These are phyloP conservation scores for Drosophila repletoides DNA, from an alignment of 1,140 invertebrate species.

Conservation along the genomic window DNA sequence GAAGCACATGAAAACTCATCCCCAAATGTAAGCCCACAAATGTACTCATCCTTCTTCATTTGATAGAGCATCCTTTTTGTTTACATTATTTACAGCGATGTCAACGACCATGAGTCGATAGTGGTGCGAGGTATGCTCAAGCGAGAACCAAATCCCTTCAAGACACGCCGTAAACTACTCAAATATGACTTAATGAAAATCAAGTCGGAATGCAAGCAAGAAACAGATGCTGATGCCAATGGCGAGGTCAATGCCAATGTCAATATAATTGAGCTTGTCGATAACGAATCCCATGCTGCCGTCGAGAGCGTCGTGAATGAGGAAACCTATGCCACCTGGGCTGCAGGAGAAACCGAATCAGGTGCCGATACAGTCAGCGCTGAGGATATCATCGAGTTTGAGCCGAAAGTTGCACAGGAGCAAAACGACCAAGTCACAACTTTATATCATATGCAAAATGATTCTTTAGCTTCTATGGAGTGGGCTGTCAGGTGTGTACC, in stretches of 20 bases:
- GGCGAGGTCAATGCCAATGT: slow-evolving; percentile 26
- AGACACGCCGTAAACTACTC: background rate
- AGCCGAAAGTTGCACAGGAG: slow-evolving; percentile 32
- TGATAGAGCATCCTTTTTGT: too few relatives aligned
- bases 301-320: slow-evolving; percentile 28
- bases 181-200: slow-evolving; percentile 19
- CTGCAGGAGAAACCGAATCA: slow-evolving; percentile 16
- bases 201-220: background rate
- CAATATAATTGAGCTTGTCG: slow-evolving; percentile 30
- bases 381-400: slow-evolving; percentile 48
- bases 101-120: slow-evolving; percentile 40
- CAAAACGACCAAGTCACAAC: background rate
- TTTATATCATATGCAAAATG: slow-evolving; percentile 13
- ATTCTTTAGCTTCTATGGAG: background rate
- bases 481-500: background rate
- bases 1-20: slow-evolving; percentile 56
- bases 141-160: slow-evolving; percentile 7
- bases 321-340: slow-evolving; percentile 35
- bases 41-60: background rate
- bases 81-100: slow-evolving; percentile 45
- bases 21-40: slow-evolving; percentile 38
- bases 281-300: slow-evolving; percentile 10
- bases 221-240: background rate
- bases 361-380: slow-evolving; percentile 27
- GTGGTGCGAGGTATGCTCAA: slow-evolving; percentile 48